Conservation (phyloP, 2,113 vertebrate genomes). For the Callocephalon fimbriatum region DNA sequence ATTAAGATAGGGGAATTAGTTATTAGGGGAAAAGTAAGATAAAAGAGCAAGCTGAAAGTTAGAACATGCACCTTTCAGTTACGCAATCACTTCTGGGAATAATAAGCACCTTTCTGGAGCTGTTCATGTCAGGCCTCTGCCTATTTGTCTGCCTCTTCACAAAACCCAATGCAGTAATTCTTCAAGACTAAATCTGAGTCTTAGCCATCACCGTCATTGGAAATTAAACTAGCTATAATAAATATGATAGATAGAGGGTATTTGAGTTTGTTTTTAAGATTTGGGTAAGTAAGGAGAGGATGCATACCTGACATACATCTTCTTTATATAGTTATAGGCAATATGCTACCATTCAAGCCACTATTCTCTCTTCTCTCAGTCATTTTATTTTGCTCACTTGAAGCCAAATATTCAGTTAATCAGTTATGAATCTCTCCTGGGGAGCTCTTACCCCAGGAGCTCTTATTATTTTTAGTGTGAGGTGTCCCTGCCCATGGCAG, state of each 20-base stretch:
- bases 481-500: too few relatives aligned
- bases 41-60: background rate
- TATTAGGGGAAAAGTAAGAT: background rate
- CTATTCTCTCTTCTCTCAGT: background rate
- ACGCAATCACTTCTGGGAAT: background rate
- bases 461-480: too few relatives aligned
- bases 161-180: background rate
- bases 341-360: background rate
- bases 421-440: background rate
- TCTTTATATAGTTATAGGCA: background rate
- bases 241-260: background rate
- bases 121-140: fast-evolving
- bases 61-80: background rate
- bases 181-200: background rate
- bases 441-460: background rate
- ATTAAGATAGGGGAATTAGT: background rate
- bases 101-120: background rate
- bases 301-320: background rate
- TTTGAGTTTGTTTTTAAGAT: background rate
- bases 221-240: background rate
- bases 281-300: background rate
- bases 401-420: background rate
- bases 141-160: background rate
- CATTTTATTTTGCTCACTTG: background rate
- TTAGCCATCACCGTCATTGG: background rate